phyloP scores from a whole-genome alignment of 2,113 vertebrate species.

The Pholis gunnellus region DNA sequence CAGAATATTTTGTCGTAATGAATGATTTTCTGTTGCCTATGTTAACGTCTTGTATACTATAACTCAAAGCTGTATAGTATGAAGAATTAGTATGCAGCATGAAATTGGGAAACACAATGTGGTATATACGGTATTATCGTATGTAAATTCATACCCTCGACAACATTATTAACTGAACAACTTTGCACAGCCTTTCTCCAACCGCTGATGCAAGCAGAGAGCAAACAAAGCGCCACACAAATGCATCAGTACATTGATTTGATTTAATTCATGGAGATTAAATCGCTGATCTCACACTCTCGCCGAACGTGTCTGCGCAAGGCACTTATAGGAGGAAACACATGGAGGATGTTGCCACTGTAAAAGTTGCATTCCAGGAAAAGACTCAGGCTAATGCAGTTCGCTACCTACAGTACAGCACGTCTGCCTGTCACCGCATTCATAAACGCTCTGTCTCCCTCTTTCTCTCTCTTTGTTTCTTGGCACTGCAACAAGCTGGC shows the following conservation, averaged over 20 bases:
- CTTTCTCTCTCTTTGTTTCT: background rate
- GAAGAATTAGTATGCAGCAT: background rate
- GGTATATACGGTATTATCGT: too few species aligned
- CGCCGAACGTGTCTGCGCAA: background rate
- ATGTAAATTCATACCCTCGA: background rate
- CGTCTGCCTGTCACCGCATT: background rate
- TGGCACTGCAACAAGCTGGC: slow-evolving; percentile 27
- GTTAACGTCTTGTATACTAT: background rate
- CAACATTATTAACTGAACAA: background rate
- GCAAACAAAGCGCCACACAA: background rate
- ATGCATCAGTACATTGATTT: background rate
- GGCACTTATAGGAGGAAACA: slow-evolving; percentile 35
- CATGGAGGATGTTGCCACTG: slow-evolving; percentile 60
- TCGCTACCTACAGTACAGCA: background rate
- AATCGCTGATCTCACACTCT: background rate
- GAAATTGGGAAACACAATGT: background rate
- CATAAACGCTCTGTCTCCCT: background rate
- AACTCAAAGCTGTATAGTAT: background rate
- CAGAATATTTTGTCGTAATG: background rate
- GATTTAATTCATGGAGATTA: background rate
- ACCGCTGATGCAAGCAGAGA: background rate
- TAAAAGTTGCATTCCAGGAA: slow-evolving; percentile 61
- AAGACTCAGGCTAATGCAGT: slow-evolving; percentile 34
- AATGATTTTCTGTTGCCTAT: background rate
- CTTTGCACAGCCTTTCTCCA: background rate